Evolutionary conservation across 2,113 vertebrate species (phyloP), one percentile per base, ranked within the genome.

Genomic region (Illadopsis cleaveri): DNA sequence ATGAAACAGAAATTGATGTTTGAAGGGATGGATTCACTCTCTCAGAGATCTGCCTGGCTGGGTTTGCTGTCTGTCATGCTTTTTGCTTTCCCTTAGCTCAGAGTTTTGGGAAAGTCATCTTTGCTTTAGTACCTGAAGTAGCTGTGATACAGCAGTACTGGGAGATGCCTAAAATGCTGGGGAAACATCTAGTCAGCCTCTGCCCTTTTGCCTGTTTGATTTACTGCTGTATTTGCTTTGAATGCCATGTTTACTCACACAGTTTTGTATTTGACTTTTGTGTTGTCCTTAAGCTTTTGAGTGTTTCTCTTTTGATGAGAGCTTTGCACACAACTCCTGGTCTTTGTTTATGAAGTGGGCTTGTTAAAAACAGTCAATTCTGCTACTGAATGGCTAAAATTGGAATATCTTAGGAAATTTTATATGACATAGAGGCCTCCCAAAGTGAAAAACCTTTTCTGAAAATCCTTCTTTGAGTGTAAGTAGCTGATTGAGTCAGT

Each of bases 1-100:
- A 75, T 84, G 85, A n/a, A 75, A 69, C 71, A 88, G n/a, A 84
- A 93, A 83, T 27, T 38, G 92, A 19, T 90, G 69, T 91, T 82
- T 91, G 77, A 87, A 87, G 24, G 65, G 73, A 20, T 94, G 33
- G 57, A 33, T 57, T 92, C 69, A 57, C 33, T 93, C 6, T 89
- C 54, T 47, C 38, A 56, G 56, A 45, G 77, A 38, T 71, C 51
- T 42, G 14, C 62, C 53, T 91, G 86, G 18, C 91, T 89, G 62
- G 11, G 7, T 85, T 79, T 5, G 3, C 50, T 86, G 50, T 56
- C 53, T 70, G 31, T 75, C 61, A 27, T 68, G 48, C 61, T 78
- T 84, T 79, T 80, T 72, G 25, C 68, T 81, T 71, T 85, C 31
- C 27, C 27, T 86, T 82, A 53, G 53, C 48, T 82, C 10, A 72